Conservation (phyloP, 2,888 invertebrate species). For the Luperina nickerlii region DNA sequence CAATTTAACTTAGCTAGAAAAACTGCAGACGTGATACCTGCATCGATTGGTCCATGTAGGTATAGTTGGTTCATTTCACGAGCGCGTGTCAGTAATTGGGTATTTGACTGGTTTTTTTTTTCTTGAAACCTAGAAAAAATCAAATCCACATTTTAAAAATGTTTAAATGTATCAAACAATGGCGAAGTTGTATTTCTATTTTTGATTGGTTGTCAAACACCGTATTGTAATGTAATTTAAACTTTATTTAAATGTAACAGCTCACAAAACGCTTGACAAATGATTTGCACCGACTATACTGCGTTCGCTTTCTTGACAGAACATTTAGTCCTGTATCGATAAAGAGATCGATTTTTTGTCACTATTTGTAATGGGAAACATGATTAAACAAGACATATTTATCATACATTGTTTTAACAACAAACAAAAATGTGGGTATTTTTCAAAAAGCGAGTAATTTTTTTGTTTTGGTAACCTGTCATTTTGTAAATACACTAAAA, state of each 20-base stretch:
- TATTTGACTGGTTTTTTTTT: background rate
- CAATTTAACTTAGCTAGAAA: no score
- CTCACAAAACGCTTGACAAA: background rate
- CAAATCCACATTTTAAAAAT: no score
- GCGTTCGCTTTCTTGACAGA: slow-evolving; percentile 2
- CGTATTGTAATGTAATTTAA: background rate
- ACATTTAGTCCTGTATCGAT: slow-evolving; percentile 14
- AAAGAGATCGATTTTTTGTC: background rate
- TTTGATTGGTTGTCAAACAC: background rate
- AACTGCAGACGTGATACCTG: no score
- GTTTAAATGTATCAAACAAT: background rate
- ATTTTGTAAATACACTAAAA: slow-evolving; percentile 45
- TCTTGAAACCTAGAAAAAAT: background rate
- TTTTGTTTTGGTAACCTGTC: background rate
- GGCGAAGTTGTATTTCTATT: background rate
- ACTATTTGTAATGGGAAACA: background rate
- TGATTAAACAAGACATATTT: slow-evolving; percentile 13
- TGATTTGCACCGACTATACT: background rate
- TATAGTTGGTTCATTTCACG: background rate
- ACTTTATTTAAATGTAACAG: background rate
- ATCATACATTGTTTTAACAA: slow-evolving; percentile 17
- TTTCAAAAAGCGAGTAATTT: background rate
- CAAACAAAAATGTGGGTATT: slow-evolving; percentile 14
- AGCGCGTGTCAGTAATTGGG: background rate
- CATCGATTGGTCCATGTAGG: background rate